Evolutionary conservation across 2,888 invertebrate species (phyloP).

Genomic region (Lacanobia wlatinum): DNA sequence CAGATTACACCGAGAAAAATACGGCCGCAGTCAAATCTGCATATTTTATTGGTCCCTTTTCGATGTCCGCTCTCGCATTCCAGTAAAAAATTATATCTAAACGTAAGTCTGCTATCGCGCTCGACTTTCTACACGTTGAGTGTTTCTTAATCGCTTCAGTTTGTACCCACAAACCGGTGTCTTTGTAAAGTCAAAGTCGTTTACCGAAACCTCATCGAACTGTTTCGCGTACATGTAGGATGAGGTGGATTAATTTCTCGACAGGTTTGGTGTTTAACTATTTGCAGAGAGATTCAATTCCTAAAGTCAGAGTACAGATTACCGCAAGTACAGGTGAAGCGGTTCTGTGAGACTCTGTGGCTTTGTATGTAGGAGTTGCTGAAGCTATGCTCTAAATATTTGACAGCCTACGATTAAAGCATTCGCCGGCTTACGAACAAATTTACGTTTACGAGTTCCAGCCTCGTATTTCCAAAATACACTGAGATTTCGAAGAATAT

Average conservation of each 20-base stretch:
- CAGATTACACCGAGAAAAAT: conserved; percentile 91
- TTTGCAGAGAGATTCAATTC: conserved; percentile 74
- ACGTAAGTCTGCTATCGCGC: conserved; percentile 61
- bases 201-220: conserved; percentile 62
- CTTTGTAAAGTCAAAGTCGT: conserved; percentile 59
- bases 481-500: conserved; percentile 72
- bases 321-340: conserved; percentile 72
- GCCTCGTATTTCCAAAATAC: conserved; percentile 74
- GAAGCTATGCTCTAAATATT: conserved; percentile 75
- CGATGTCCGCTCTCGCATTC: conserved; percentile 82
- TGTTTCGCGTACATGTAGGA: conserved; percentile 65
- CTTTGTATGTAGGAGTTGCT: conserved; percentile 73
- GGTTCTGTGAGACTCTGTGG: conserved; percentile 63
- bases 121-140: conserved; percentile 58
- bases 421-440: conserved; percentile 76
- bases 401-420: conserved; percentile 75
- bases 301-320: conserved; percentile 77
- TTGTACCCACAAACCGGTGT: conserved; percentile 49
- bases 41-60: conserved; percentile 90
- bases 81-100: conserved; percentile 76
- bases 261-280: conserved; percentile 69
- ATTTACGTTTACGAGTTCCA: conserved; percentile 79
- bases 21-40: conserved; percentile 90
- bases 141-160: conserved; percentile 65
- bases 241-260: conserved; percentile 74